Conservation (phyloP, 1,140 invertebrate species). For the Coelopa frigida region DNA sequence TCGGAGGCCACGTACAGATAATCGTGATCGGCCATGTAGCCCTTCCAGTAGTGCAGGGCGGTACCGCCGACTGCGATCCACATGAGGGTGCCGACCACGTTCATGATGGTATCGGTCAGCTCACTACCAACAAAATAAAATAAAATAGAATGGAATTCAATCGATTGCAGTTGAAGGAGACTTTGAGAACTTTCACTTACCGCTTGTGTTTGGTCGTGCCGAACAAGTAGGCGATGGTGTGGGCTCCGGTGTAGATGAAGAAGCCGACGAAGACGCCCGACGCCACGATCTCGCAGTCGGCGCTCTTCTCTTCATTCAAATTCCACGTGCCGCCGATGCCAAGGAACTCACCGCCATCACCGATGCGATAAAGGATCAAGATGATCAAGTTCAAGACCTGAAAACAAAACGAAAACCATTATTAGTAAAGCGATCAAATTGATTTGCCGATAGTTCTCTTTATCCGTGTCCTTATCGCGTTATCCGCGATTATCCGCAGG, state of each 20-base stretch:
- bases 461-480: no score
- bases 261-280: slow-evolving; percentile 79
- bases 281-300: slow-evolving; percentile 75
- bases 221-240: slow-evolving; percentile 64
- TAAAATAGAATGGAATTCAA: background rate
- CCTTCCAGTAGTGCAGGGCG: slow-evolving; percentile 79
- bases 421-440: slow-evolving; percentile 11
- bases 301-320: slow-evolving; percentile 77
- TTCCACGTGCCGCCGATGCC: slow-evolving; percentile 83
- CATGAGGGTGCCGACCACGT: slow-evolving; percentile 72
- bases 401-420: slow-evolving; percentile 26
- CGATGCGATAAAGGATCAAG: slow-evolving; percentile 70
- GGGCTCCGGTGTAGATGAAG: slow-evolving; percentile 68
- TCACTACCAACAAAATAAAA: slow-evolving; percentile 50
- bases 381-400: slow-evolving; percentile 75
- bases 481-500: no score
- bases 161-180: background rate
- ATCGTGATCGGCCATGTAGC: slow-evolving; percentile 68
- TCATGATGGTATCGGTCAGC: slow-evolving; percentile 72
- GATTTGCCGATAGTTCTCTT: no score
- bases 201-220: slow-evolving; percentile 68
- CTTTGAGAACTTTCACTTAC: slow-evolving; percentile 47
- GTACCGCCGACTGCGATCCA: slow-evolving; percentile 76
- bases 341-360: slow-evolving; percentile 71
- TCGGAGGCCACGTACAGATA: slow-evolving; percentile 60